These are phyloP conservation scores for Gymnosoma rotundatum DNA, from an alignment of 2,888 invertebrate genomes.

Conservation along the genomic window DNA sequence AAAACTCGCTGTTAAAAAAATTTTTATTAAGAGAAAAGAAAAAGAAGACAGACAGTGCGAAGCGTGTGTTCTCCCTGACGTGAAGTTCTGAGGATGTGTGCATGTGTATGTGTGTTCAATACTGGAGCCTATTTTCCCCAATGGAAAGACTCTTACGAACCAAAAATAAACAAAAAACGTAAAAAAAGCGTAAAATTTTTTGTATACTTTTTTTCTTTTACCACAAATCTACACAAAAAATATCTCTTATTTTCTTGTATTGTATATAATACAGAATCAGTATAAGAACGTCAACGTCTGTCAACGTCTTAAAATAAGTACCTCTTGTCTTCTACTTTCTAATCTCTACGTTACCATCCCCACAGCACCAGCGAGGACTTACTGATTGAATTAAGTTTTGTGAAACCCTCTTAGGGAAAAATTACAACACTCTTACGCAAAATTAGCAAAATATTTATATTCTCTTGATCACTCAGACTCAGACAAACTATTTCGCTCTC, in stretches of 20 bases:
- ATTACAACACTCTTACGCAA: slow-evolving; percentile 51
- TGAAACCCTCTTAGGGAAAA: slow-evolving; percentile 66
- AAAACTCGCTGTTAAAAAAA: slow-evolving; percentile 52
- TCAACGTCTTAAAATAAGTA: slow-evolving; percentile 45
- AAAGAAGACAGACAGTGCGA: slow-evolving; percentile 48
- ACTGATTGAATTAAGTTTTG: slow-evolving; percentile 58
- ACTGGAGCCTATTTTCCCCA: slow-evolving; percentile 56
- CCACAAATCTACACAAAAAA: slow-evolving; percentile 62
- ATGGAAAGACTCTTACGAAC: slow-evolving; percentile 58
- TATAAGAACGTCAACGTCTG: slow-evolving; percentile 62
- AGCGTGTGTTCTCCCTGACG: slow-evolving; percentile 43
- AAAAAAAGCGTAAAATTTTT: slow-evolving; percentile 65
- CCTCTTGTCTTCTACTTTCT: slow-evolving; percentile 58
- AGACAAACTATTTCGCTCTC: slow-evolving; percentile 61
- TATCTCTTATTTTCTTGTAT: slow-evolving; percentile 68
- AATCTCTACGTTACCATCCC: slow-evolving; percentile 41
- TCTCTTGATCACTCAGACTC: slow-evolving; percentile 57
- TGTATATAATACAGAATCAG: slow-evolving; percentile 68
- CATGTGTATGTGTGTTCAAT: slow-evolving; percentile 27
- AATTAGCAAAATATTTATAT: slow-evolving; percentile 50
- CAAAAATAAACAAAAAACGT: slow-evolving; percentile 1
- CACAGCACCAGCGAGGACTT: slow-evolving; percentile 60
- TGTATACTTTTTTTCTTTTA: slow-evolving; percentile 51
- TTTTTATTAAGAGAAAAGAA: slow-evolving; percentile 41
- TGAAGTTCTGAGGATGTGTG: slow-evolving; percentile 47